A percentile compares a stretch with the other conserved stretches of the same genome.
Conservation (phyloP, 2,888 invertebrate species). For the Cephonodes hylas region DNA sequence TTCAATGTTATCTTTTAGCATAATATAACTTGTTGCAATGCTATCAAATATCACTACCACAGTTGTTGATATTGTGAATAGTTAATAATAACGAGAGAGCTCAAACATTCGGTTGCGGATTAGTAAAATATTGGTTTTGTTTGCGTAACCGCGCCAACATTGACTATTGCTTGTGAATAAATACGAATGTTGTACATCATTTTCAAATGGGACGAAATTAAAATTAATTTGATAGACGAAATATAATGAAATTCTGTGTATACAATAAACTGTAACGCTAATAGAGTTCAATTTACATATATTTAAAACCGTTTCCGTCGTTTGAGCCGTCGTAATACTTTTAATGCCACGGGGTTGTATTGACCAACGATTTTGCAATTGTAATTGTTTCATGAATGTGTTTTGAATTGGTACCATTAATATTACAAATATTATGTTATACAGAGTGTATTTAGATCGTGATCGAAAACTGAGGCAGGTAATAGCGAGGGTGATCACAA, state of each 20-base stretch:
- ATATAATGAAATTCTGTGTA: not conserved
- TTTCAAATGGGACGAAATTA: not conserved
- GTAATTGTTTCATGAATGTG: not conserved
- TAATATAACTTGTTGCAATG: too few relatives aligned
- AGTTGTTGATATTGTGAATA: not conserved
- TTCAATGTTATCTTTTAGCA: too few relatives aligned
- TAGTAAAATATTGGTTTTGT: not conserved
- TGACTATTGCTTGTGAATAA: not conserved
- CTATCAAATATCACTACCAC: not conserved
- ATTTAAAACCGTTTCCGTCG: not conserved
- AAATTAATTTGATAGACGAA: not conserved
- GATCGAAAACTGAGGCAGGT: too few relatives aligned
- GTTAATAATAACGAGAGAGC: not conserved
- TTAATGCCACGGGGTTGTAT: not conserved
- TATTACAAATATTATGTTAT: not conserved
- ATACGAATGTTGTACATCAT: not conserved
- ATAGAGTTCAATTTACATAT: not conserved
- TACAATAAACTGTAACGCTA: not conserved
- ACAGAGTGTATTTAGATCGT: too few relatives aligned
- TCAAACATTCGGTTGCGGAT: not conserved
- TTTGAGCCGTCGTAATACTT: conserved; percentile 1
- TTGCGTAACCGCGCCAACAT: not conserved
- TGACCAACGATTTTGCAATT: not conserved
- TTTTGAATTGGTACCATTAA: not conserved
- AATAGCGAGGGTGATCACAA: too few relatives aligned